Evolutionary conservation across 2,888 invertebrate genomes (phyloP).

Genomic region (Aphelenchoides bicaudatus): DNA sequence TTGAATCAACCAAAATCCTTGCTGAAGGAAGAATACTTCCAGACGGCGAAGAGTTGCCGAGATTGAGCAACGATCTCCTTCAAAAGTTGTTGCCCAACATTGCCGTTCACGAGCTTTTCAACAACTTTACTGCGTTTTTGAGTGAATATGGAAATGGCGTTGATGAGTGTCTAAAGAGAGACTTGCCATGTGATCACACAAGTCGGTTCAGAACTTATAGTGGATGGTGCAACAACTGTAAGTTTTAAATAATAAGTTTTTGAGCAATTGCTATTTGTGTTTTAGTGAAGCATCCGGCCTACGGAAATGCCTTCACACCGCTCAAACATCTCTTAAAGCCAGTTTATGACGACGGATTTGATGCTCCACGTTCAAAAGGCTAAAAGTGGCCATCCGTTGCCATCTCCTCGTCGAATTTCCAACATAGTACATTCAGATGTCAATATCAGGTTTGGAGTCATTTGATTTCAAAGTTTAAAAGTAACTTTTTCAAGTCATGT

Average conservation of each 20-base stretch:
- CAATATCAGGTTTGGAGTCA: no score
- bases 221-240: slow-evolving; percentile 59
- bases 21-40: slow-evolving; percentile 30
- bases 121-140: slow-evolving; percentile 42
- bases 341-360: slow-evolving; percentile 34
- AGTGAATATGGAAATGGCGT: slow-evolving; percentile 33
- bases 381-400: slow-evolving; percentile 71
- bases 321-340: slow-evolving; percentile 39
- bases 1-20: slow-evolving; percentile 44
- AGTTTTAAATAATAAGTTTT: slow-evolving; percentile 8
- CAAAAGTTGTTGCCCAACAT: slow-evolving; percentile 40
- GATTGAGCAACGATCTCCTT: slow-evolving; percentile 31
- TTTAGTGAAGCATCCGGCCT: slow-evolving; percentile 42
- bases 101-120: slow-evolving; percentile 36
- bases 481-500: no score
- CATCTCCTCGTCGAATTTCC: slow-evolving; percentile 80
- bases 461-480: no score
- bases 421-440: slow-evolving; percentile 72
- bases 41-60: slow-evolving; percentile 33
- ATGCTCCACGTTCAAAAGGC: slow-evolving; percentile 41
- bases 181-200: slow-evolving; percentile 57
- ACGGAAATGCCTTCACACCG: slow-evolving; percentile 49
- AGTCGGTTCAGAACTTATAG: slow-evolving; percentile 40
- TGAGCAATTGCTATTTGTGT: slow-evolving; percentile 8
- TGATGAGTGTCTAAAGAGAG: slow-evolving; percentile 38